Conservation (phyloP, 2,113 vertebrate genomes). For the Ginglymostoma cirratum region DNA sequence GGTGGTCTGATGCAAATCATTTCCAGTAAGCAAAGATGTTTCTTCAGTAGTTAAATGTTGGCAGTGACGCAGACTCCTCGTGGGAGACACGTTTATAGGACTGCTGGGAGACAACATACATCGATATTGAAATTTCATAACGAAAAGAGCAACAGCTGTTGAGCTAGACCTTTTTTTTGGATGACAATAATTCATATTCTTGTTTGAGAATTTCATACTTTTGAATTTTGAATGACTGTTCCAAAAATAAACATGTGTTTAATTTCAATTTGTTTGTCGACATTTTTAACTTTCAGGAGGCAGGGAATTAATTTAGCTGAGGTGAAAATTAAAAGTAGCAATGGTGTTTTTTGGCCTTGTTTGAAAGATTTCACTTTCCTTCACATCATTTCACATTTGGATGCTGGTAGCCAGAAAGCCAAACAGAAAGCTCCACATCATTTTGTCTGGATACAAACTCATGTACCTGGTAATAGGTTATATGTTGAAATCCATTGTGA, state of each 20-base stretch:
- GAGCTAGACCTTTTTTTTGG: not conserved
- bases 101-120: constrained; percentile 67
- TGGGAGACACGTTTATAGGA: constrained; percentile 62
- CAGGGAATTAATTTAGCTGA: not conserved
- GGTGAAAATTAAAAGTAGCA: not conserved
- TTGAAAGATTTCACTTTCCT: not conserved
- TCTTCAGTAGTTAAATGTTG: constrained; percentile 65
- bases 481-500: constrained; percentile 4
- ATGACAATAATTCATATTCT: not conserved
- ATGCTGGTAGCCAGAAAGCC: not conserved
- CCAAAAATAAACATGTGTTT: constrained; percentile 1
- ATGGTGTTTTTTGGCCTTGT: not conserved
- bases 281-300: not conserved
- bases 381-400: not conserved
- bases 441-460: not conserved
- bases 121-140: constrained; percentile 66
- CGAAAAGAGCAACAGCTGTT: constrained; percentile 44
- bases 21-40: constrained; percentile 76
- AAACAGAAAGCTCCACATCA: not conserved
- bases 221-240: not conserved
- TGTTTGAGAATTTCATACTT: not conserved
- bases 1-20: constrained; percentile 61
- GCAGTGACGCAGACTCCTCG: constrained; percentile 64
- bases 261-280: not conserved
- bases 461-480: not conserved